Evolutionary conservation across 2,888 invertebrate genomes (phyloP).

Genomic region (Microctonus aethiopoides): DNA sequence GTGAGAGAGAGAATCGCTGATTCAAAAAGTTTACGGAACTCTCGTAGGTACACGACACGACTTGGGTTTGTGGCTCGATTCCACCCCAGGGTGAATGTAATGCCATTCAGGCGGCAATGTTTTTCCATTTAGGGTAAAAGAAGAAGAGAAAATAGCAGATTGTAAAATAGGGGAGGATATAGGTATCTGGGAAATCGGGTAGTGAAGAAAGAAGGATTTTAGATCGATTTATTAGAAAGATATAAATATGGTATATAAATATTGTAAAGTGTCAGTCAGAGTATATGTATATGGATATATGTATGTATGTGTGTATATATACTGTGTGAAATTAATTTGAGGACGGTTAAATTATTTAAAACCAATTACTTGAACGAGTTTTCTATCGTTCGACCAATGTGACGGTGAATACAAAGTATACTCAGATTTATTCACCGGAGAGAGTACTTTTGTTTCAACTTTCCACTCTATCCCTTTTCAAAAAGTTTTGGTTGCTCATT

Average conservation of each 20-base stretch:
- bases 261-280: not conserved
- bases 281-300: not conserved
- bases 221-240: not conserved
- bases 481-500: not conserved
- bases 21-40: conserved; percentile 52
- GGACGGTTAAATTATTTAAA: not conserved
- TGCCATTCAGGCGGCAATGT: conserved; percentile 43
- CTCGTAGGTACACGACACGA: conserved; percentile 33
- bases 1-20: conserved; percentile 40
- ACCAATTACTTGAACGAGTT: not conserved
- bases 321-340: not conserved
- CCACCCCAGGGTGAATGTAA: conserved; percentile 38
- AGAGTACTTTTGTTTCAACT: conserved; percentile 16
- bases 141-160: conserved; percentile 11
- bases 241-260: not conserved
- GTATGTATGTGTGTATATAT: not conserved
- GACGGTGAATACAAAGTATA: not conserved
- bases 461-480: not conserved
- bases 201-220: conserved; percentile 20
- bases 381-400: not conserved
- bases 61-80: conserved; percentile 28
- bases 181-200: conserved; percentile 30
- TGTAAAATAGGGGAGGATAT: conserved; percentile 17
- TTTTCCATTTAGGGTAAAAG: conserved; percentile 50
- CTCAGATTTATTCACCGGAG: conserved; percentile 12